phyloP scores from a whole-genome alignment of 2,113 vertebrate genomes.

The Oriolus oriolus region DNA sequence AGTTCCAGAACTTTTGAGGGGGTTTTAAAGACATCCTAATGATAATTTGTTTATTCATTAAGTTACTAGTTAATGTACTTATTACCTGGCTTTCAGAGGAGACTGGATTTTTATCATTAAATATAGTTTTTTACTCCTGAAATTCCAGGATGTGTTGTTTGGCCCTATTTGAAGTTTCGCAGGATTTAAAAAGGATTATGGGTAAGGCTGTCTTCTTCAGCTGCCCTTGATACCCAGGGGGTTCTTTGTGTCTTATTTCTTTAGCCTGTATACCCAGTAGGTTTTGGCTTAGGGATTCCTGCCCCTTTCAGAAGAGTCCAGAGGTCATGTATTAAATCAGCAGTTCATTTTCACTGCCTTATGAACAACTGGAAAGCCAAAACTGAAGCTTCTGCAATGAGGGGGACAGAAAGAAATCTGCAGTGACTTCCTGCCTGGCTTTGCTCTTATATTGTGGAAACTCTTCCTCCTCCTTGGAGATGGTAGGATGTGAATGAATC shows the following conservation, averaged over 20 bases:
- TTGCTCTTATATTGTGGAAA: neutral
- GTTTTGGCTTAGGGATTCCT: neutral
- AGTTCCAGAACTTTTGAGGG: neutral
- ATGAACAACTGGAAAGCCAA: neutral
- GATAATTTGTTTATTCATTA: neutral
- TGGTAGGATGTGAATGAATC: neutral
- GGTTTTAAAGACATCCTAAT: neutral
- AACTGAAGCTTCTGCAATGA: neutral
- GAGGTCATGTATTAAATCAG: neutral
- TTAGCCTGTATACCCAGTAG: neutral
- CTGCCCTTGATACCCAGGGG: neutral
- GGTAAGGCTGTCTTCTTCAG: neutral
- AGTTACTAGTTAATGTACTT: neutral
- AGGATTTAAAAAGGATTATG: neutral
- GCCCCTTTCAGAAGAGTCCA: neutral
- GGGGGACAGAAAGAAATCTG: neutral
- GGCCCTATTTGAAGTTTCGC: neutral
- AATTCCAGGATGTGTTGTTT: neutral
- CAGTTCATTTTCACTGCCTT: neutral
- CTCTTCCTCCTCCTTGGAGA: neutral
- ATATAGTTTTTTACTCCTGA: neutral
- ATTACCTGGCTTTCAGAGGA: neutral
- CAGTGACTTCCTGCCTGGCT: neutral
- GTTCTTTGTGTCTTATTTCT: neutral
- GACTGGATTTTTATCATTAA: neutral